Evolutionary conservation across 23 tunicate species (phyloP).

Genomic region (Corella eumyota): DNA sequence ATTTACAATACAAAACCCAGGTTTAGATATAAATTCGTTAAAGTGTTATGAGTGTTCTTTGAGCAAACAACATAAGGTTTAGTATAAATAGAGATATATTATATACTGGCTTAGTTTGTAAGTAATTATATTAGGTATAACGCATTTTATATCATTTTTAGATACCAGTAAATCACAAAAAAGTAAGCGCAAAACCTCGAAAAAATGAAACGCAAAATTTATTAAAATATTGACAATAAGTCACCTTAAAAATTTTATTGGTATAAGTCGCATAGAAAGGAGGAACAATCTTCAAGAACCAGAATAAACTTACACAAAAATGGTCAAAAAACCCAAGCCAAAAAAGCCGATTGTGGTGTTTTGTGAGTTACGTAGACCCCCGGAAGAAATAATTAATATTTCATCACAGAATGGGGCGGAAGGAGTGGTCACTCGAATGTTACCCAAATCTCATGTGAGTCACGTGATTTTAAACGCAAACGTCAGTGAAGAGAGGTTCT

Average conservation of each 20-base stretch:
- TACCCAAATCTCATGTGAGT: conserved; percentile 82
- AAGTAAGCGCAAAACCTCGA: no score
- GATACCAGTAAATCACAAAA: no score
- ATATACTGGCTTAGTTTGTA: no score
- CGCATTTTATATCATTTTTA: no score
- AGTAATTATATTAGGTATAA: no score
- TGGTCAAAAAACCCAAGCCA: conserved; percentile 9
- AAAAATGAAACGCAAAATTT: no score
- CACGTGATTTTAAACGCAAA: conserved; percentile 87
- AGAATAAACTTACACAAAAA: background rate
- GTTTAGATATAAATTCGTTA: no score
- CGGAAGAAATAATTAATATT: conserved; percentile 76
- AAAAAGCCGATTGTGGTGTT: conserved; percentile 63
- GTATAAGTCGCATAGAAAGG: background rate
- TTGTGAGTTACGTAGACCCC: conserved; percentile 65
- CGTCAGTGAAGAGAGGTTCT: conserved; percentile 81
- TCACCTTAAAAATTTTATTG: background rate
- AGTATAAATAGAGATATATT: no score
- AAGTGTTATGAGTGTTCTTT: no score
- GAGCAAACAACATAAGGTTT: no score
- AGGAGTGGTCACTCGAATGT: conserved; percentile 76
- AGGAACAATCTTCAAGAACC: background rate
- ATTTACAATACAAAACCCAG: no score
- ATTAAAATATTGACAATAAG: background rate
- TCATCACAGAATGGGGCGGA: conserved; percentile 91